Evolutionary conservation across 2,888 invertebrate genomes (phyloP), one percentile per base, ranked within the genome.

Genomic region (Nomada fucata): DNA sequence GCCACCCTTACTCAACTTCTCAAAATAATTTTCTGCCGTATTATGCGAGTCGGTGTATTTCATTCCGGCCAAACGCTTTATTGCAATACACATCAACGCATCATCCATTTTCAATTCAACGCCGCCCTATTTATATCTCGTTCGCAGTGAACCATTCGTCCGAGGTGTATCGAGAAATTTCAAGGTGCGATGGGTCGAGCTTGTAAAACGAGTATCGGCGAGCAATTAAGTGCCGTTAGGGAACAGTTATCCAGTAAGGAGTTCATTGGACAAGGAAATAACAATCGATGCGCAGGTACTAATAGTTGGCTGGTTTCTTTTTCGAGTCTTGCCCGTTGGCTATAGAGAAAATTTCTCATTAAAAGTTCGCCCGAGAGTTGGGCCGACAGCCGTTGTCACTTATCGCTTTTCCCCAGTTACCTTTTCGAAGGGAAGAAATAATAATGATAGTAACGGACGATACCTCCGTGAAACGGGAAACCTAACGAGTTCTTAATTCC

Each of bases 281-380:
- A 76, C 57, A 69, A 59, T 71, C 64, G 55, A 44, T 67, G 57
- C 65, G 65, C 73, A n/a, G 73, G 73, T 76, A 61, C 60, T 60
- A 36, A 36, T 36, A 73, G 76, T 80, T 64, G 63, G 65, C 57
- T 23, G 23, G 50, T 23, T 70, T 69, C 67, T 42, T 55, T 50
- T 29, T 42, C 11, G 61, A 59, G 63, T 63, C 29, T 57, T 71
- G 53, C 26, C 70, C 53, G 44, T 64, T 59, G 64, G 78, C 60
- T 44, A 68, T 53, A 65, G 74, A 78, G 82, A 77, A 77, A 78
- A 71, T 78, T 83, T 75, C 83, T 83, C 83, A 82, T 83, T 83
- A 83, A 82, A 82, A 83, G 78, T 82, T 83, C 29, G 68, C 74
- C 63, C 26, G 53, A 26, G 70, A 65, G 70, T 59, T 59, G 53